Evolutionary conservation across 2,113 vertebrate species (phyloP), one percentile per base, ranked within the genome.

Genomic region (Monarcha castaneiventris): DNA sequence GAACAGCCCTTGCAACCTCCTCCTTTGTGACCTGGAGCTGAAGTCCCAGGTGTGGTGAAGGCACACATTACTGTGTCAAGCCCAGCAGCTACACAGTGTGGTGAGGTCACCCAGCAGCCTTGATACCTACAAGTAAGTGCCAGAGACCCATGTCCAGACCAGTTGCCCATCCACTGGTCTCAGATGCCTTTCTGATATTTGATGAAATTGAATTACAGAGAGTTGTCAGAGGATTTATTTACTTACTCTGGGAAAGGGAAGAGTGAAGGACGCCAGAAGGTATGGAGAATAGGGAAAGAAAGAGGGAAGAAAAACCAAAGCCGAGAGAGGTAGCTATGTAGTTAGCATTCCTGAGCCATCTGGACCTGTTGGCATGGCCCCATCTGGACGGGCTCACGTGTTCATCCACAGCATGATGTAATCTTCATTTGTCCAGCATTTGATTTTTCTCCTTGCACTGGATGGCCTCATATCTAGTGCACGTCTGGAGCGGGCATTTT

Each of bases 261-360:
- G 41, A 92, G 75, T 76, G 81, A 95, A 95, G 74, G 12, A 90
- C 1, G 27, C 89, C 83, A 91, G 93, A 63, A 82, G 64, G 51
- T 20, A 93, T 72, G 46, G 64, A 83, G 80, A 91, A 93, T 6
- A 93, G 76, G 48, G 93, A 62, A 81, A 96, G 71, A 87, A 88
- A 64, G 72, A 96, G 79, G 87, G 87, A 93, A 95, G 85, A 88
- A 91, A 90, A 87, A 90, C 56, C 64, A 87, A 96, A 97, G 96
- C 92, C 79, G 81, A 95, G 66, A 94, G 97, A 98, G 96, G 97
- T 97, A 97, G 96, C 90, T 97, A 97, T 97, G 96, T 90, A 95
- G 91, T 97, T 96, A 97, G 97, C 97, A 97, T 97, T 98, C 97
- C 96, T 96, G 87, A 97, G 94, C 97, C 98, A 98, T 98, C 97